Evolutionary conservation across 1,140 invertebrate species (phyloP).

Genomic region (Cyclina sinensis): DNA sequence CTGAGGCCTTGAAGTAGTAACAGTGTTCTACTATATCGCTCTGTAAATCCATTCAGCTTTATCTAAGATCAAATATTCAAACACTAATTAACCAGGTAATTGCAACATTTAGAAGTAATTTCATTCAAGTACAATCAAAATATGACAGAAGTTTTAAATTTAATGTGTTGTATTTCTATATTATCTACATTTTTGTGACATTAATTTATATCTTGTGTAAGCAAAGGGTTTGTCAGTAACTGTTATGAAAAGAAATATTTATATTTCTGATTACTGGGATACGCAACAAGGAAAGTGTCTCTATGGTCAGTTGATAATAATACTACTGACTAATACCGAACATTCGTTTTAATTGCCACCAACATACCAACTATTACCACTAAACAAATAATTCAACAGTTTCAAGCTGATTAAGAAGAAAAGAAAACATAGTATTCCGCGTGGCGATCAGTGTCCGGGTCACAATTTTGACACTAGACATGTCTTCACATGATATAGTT

Average conservation of each 20-base stretch:
- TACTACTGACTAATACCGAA: background rate
- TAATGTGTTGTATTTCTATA: background rate
- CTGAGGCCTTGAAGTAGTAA: background rate
- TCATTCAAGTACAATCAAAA: background rate
- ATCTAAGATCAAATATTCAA: background rate
- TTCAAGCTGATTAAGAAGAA: background rate
- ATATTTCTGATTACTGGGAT: background rate
- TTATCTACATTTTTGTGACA: slow-evolving; percentile 13
- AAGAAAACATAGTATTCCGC: background rate
- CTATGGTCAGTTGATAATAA: background rate
- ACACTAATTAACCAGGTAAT: background rate
- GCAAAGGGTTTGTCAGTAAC: background rate
- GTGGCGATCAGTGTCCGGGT: background rate
- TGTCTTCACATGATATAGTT: too few relatives aligned
- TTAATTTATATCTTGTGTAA: background rate
- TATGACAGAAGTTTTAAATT: background rate
- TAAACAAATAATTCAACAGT: background rate
- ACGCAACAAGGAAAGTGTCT: background rate
- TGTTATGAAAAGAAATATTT: background rate
- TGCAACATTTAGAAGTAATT: background rate
- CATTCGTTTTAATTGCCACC: background rate
- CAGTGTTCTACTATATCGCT: background rate
- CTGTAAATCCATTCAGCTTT: background rate
- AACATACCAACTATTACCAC: background rate
- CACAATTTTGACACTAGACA: too few relatives aligned